Base-by-base conservation (phyloP, 1,140 invertebrate genomes). In the Riptortus pedestris region DNA sequence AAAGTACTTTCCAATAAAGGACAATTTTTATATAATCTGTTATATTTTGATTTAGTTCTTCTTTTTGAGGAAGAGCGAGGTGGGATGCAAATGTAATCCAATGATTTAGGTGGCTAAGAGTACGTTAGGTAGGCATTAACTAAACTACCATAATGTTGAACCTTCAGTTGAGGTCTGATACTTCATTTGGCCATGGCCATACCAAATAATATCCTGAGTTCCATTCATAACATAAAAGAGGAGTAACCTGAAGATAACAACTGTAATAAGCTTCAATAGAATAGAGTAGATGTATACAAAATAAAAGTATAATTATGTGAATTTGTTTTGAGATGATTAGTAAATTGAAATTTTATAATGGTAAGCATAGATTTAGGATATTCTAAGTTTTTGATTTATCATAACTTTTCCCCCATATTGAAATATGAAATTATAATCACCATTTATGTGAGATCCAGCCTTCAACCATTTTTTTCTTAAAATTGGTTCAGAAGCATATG, bases 401-500 rank as follows among this genome's bases (percentile, higher is more conserved):
- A 3, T 29, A 60, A 38, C 4, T 38, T 28, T 22, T 60, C 26
- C 4, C 14, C 38, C 18, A n/a, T 43, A 45, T 24, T 43, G 11
- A 45, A 43, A 24, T 16, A 47, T 18, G 22, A 4, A 16, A 61
- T 24, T 47, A 26, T 63, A 33, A 14, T 43, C 43, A 57, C 31
- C 51, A 55, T 55, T 55, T 22, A 55, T 55, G 14, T 55, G 51
- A 27, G 24, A 18, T 7, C 51, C 24, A 4, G 20, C 20, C 24
- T 55, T 55, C 12, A 55, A 12, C 51, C 51, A 55, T 14, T 2
- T 4, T 12, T 24, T 24, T 1, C 33, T 31, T 38, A 83, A 59
- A 16, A 83, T 69, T 11, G 79, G 77, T 58, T 69, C 70, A 18
- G 60, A 68, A 26, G 67, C 67, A 61, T 70, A 72, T 3, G 81